Base-by-base conservation (phyloP, 2,113 vertebrate genomes). In the Sarotherodon lohbergeri region DNA sequence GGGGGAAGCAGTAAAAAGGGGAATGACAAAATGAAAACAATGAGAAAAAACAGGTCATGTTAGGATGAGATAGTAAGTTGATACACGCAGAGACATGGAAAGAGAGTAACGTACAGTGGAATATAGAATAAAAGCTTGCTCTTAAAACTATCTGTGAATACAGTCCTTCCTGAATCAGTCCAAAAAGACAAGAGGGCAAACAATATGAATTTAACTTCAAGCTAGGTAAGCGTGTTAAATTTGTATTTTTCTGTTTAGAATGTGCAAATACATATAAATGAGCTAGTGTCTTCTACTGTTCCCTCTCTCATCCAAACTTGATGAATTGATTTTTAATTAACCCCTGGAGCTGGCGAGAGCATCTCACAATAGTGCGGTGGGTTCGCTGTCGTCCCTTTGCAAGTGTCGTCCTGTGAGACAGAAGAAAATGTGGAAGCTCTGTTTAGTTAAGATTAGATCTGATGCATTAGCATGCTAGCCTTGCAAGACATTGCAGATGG, bases 301-400 rank as follows among this genome's bases (percentile, higher is more conserved):
- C 81, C 91, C 88, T 56, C 86, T 66, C 85, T 61, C 84, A 82
- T 92, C 94, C 92, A 88, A 90, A 90, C 81, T 83, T 87, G 89
- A 94, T 95, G 85, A 95, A 94, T 94, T 86, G 93, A 94, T 94
- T 94, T 94, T 90, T 90, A 94, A 96, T 95, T 95, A 95, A 95
- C 93, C 93, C 86, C 87, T 89, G 87, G 88, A 93, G 88, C 93
- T 88, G 84, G n/a, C 9, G 57, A 86, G 66, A 93, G 88, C 84
- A 83, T 89, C 84, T 92, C 78, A 86, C 76, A 89, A 76, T 66
- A 22, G 85, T 16, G 43, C 55, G 43, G 57, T 85, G 83, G 83
- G 89, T 89, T 86, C n/a, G 82, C 82, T 78, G 61, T 56, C 82
- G 80, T 82, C 85, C 84, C 84, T 10, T 27, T 59, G 27, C 86